Conservation (phyloP, 2,888 invertebrate genomes). For the Helobdella robusta region DNA sequence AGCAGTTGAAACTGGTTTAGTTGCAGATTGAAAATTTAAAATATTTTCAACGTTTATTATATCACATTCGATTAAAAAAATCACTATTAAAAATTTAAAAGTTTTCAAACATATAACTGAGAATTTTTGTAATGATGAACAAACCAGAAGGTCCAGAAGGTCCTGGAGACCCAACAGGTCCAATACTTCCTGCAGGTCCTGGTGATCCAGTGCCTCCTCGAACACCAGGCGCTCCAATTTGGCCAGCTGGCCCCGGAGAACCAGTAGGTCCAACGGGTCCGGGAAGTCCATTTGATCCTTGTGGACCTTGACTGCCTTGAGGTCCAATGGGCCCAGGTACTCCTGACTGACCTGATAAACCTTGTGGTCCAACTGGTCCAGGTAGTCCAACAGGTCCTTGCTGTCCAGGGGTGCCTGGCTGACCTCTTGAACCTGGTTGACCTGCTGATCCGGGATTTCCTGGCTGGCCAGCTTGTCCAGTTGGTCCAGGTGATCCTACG, state of each 20-base stretch:
- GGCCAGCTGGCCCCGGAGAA: conserved; percentile 28
- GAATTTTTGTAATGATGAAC: too few relatives aligned
- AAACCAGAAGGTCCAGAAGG: conserved; percentile 11
- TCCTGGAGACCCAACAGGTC: conserved; percentile 30
- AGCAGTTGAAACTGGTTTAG: too few relatives aligned
- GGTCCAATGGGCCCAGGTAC: conserved; percentile 14
- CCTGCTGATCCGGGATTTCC: conserved; percentile 21
- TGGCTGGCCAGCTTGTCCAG: conserved; percentile 33
- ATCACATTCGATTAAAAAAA: too few relatives aligned
- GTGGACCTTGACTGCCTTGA: background rate
- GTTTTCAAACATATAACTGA: too few relatives aligned
- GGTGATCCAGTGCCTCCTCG: conserved; percentile 34
- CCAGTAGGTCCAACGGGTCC: conserved; percentile 21
- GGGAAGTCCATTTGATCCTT: conserved; percentile 22
- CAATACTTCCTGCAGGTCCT: conserved; percentile 30
- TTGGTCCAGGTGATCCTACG: conserved; percentile 51
- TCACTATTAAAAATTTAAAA: too few relatives aligned
- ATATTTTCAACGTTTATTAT: too few relatives aligned
- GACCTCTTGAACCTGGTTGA: conserved; percentile 18
- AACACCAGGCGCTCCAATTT: conserved; percentile 20
- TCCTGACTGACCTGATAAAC: conserved; percentile 25
- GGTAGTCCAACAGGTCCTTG: conserved; percentile 27
- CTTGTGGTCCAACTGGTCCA: conserved; percentile 29
- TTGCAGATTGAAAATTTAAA: too few relatives aligned
- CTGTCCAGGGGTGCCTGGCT: conserved; percentile 28